These are phyloP conservation scores for Platysternon megacephalum DNA, from an alignment of 2,113 vertebrate genomes.

Conservation along the genomic window DNA sequence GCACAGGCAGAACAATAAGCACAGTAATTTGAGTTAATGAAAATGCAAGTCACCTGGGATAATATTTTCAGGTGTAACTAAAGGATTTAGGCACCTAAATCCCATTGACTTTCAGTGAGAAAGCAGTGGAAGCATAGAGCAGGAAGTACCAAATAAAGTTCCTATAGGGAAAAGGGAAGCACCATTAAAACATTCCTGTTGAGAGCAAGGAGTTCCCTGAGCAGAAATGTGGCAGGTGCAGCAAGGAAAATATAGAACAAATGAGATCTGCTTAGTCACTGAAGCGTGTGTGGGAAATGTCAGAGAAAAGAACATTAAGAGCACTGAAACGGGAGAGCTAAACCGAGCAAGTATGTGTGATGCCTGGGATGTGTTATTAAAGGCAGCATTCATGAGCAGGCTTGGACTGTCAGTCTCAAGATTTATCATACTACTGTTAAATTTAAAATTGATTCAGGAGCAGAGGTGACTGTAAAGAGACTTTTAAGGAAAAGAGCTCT, in stretches of 20 bases:
- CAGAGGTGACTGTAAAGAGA: not conserved
- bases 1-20: not conserved
- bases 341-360: not conserved
- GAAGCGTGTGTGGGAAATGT: not conserved
- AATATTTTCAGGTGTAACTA: not conserved
- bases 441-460: not conserved
- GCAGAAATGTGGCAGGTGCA: not conserved
- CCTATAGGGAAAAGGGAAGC: not conserved
- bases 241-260: not conserved
- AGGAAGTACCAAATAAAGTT: not conserved
- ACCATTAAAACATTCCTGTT: not conserved
- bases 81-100: not conserved
- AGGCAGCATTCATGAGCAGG: not conserved
- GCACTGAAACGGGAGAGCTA: not conserved
- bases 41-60: not conserved
- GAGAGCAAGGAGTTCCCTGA: not conserved
- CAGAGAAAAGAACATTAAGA: not conserved
- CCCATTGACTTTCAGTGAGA: not conserved
- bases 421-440: not conserved
- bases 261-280: not conserved
- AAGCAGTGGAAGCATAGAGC: not conserved
- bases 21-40: not conserved
- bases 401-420: not conserved
- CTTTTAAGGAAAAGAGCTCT: not conserved
- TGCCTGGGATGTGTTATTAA: not conserved